These are phyloP conservation scores for Acleris emargana DNA, from an alignment of 2,888 invertebrate species.

Conservation along the genomic window DNA sequence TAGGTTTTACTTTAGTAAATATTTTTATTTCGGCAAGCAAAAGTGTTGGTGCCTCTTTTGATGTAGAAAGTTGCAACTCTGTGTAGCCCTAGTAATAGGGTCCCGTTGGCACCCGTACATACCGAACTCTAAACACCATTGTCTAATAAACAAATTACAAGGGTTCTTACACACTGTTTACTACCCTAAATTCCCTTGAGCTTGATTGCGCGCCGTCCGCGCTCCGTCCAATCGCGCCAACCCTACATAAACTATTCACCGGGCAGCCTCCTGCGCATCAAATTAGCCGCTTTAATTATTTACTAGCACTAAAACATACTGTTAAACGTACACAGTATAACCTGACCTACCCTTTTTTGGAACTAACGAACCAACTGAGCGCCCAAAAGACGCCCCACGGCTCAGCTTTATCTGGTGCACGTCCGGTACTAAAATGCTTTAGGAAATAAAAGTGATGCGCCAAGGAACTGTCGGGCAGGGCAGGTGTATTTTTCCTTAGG, in stretches of 20 bases:
- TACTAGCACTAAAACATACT: constrained; percentile 77
- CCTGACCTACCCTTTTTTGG: constrained; percentile 59
- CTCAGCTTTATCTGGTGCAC: constrained; percentile 65
- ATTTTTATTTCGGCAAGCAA: too few species aligned
- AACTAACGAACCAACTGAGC: constrained; percentile 44
- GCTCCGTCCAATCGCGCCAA: constrained; percentile 63
- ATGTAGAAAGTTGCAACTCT: too few species aligned
- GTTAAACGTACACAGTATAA: constrained; percentile 61
- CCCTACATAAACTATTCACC: constrained; percentile 68
- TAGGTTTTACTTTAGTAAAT: background rate
- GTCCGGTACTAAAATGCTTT: constrained; percentile 66
- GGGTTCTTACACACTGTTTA: constrained; percentile 12
- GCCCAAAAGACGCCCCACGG: constrained; percentile 54
- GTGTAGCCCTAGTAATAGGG: too few species aligned
- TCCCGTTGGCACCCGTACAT: too few species aligned
- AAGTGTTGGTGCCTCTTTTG: too few species aligned
- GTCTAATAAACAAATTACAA: constrained; percentile 1
- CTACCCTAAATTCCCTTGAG: constrained; percentile 32
- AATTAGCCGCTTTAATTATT: constrained; percentile 81
- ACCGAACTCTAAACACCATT: too few species aligned
- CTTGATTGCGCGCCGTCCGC: constrained; percentile 51
- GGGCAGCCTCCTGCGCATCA: constrained; percentile 72
- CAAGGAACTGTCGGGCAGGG: constrained; percentile 54
- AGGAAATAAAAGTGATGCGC: constrained; percentile 74
- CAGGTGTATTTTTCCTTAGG: constrained; percentile 70